Evolutionary conservation across 2,888 invertebrate genomes (phyloP), one percentile per base, ranked within the genome.

Genomic region (Rhimphoctona megacephalus): DNA sequence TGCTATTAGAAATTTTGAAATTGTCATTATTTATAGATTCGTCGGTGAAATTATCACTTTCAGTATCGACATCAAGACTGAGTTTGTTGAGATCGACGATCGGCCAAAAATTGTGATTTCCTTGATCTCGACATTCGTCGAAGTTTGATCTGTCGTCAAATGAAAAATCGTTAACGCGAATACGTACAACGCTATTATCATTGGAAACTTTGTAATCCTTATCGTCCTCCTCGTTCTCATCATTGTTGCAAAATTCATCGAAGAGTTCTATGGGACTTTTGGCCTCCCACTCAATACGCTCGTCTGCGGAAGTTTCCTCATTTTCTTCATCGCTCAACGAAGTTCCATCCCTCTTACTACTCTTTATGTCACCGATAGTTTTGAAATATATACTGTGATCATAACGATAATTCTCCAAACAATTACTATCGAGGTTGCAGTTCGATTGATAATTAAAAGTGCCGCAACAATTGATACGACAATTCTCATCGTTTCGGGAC

Each of bases 301-400:
- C 90, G 14, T 91, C 90, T 54, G 89, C 89, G 70, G 85, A 66
- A 22, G 70, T 54, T 52, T 9, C 54, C 85, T 81, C 74, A 19
- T 88, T 49, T 19, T 82, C 85, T 7, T 76, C 85, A 33, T 74
- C 64, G 19, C 79, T 64, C 79, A 81, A 85, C 46, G 83, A 4
- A 67, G 49, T 25, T n/a, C 49, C 9, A 9, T 81, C 84, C 39
- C 61, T 90, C 52, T 89, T 91, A 57, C 90, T 90, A 77, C 87
- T 92, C 43, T 89, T 91, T 0, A 94, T 91, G 73, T 94, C 94
- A 4, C 94, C 94, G 39, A 94, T 92, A 0, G 94, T 94, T 87
- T 94, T 94, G 84, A 94, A 94, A 78, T 94, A 94, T 57, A 94
- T 94, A 67, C 94, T 94, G 78, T 94, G 94, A 78, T 94, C 94